Percentiles rank a stretch among this genome's conserved stretches.
Conservation (phyloP, 2,888 invertebrate species). For the Ormyrus labotus region DNA sequence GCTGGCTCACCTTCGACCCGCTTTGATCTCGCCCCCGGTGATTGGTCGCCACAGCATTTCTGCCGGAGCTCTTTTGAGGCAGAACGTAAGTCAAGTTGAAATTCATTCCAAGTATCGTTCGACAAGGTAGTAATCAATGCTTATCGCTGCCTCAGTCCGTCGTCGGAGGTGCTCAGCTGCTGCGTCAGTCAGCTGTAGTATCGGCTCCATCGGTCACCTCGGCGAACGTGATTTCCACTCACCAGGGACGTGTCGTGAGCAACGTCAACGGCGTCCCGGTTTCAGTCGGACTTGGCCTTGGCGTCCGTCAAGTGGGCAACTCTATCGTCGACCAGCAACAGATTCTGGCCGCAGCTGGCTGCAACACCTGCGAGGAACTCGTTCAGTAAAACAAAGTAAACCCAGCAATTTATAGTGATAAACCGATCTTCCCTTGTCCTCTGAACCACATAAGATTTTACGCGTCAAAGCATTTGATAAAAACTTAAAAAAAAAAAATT, state of each 20-base stretch:
- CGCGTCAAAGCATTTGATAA: not conserved
- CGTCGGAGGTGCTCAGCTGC: constrained; percentile 51
- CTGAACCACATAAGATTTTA: not conserved
- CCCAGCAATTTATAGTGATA: not conserved
- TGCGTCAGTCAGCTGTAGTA: constrained; percentile 59
- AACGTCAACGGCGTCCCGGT: constrained; percentile 55
- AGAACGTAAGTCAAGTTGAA: not conserved
- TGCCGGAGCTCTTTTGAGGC: constrained; percentile 14
- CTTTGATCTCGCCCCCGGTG: constrained; percentile 27
- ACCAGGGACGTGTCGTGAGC: constrained; percentile 32
- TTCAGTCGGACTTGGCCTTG: constrained; percentile 61
- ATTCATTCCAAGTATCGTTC: not conserved
- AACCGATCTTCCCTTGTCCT: not conserved
- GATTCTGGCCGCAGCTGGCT: constrained; percentile 59
- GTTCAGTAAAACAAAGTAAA: constrained; percentile 9
- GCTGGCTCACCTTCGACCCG: constrained; percentile 24
- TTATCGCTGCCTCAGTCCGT: constrained; percentile 52
- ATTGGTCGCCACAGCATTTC: constrained; percentile 25
- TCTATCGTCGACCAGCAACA: constrained; percentile 31
- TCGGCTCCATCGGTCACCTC: constrained; percentile 57
- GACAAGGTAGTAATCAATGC: not conserved
- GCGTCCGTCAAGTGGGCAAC: constrained; percentile 58
- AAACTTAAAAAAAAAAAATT: not conserved
- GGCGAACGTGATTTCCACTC: constrained; percentile 58
- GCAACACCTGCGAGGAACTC: constrained; percentile 54